These are phyloP conservation scores for Lycopodina hypogea DNA, from an alignment of 37 sponge, comb jelly and placozoan species.

Conservation along the genomic window DNA sequence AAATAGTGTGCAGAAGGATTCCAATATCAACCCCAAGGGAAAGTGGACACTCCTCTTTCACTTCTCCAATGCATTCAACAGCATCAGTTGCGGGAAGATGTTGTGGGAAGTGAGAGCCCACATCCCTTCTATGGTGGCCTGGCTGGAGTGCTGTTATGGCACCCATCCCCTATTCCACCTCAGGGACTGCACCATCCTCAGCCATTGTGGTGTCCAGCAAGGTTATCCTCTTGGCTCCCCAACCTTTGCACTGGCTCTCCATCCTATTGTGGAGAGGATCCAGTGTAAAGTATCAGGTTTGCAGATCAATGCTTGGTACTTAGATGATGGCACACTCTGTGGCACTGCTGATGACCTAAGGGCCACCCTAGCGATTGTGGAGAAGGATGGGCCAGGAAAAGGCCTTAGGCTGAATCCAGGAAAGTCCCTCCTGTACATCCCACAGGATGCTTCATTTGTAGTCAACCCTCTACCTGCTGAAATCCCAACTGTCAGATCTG, in stretches of 20 bases:
- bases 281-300: not conserved
- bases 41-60: not conserved
- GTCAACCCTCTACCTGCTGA: not conserved
- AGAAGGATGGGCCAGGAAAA: not conserved
- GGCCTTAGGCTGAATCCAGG: too few species aligned
- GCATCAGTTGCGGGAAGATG: not conserved
- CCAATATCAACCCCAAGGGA: too few species aligned
- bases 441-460: not conserved
- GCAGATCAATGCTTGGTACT: slow-evolving; percentile 9
- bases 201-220: not conserved
- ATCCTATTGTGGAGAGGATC: slow-evolving; percentile 3
- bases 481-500: not conserved
- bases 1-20: too few species aligned
- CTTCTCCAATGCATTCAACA: not conserved
- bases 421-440: not conserved
- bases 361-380: not conserved
- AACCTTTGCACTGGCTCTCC: not conserved
- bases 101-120: not conserved
- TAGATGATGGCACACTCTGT: slow-evolving; percentile 1
- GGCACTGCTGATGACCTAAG: not conserved
- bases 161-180: slow-evolving; percentile 10
- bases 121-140: not conserved
- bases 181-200: slow-evolving; percentile 4
- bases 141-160: slow-evolving; percentile 11
- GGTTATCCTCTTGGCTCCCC: not conserved